Conservation (phyloP, 2,888 invertebrate genomes). For the Cancer borealis region DNA sequence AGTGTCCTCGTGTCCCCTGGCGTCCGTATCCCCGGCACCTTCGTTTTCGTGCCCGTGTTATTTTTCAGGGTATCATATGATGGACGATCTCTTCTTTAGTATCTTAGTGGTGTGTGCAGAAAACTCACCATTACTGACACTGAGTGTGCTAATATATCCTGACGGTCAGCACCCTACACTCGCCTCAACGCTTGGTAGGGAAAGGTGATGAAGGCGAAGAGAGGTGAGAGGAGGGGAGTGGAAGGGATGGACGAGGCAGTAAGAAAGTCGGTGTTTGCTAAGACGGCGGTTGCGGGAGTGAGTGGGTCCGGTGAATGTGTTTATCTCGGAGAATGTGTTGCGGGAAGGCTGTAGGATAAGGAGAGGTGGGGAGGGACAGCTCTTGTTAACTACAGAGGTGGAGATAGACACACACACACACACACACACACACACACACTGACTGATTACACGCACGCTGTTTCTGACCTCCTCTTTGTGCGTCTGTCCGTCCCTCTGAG, state of each 20-base stretch:
- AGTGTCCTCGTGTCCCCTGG: not conserved
- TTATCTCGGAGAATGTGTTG: not conserved
- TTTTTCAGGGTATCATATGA: not conserved
- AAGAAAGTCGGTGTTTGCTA: not conserved
- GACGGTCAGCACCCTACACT: not conserved
- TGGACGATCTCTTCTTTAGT: not conserved
- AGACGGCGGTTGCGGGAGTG: not conserved
- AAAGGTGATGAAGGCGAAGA: not conserved
- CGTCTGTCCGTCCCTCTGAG: not conserved
- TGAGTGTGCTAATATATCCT: not conserved
- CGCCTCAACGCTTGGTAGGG: not conserved
- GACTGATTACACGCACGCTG: not conserved
- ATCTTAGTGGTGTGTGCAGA: not conserved
- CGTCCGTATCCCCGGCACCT: not conserved
- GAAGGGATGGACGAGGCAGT: not conserved
- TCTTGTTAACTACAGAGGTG: not conserved
- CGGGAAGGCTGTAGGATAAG: not conserved
- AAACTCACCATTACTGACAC: not conserved
- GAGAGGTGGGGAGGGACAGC: slow-evolving; percentile 34
- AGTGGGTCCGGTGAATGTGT: not conserved
- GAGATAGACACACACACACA: not conserved
- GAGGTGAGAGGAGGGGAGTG: not conserved
- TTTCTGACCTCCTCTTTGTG: not conserved
- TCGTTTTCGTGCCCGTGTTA: not conserved
- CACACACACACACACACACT: not conserved